Base-by-base conservation (phyloP, 2,888 invertebrate genomes). In the Lymantria dispar region DNA sequence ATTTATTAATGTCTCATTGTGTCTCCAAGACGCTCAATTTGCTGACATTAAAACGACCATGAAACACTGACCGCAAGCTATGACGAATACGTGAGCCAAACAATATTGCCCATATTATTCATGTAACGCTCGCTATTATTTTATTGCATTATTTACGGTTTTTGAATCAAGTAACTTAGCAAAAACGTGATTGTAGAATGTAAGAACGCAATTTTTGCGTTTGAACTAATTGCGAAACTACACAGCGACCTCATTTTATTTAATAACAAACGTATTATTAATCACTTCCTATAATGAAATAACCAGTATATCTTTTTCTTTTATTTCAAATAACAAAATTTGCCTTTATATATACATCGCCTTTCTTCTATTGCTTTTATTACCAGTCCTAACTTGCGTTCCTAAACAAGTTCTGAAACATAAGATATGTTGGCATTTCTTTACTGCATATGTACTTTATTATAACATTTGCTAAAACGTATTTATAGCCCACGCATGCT, bases 31-130 rank as follows among this genome's bases (percentile, higher is more conserved):
- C 54, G 46, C 66, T 68, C 49, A 72, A 71, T 77, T 78, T 70
- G 64, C 64, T 80, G 76, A 80, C 80, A 82, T 83, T 80, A 81
- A 77, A 78, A 72, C 58, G 72, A 68, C 76, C 78, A 65, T 83
- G 80, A 76, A 75, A 80, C 72, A 78, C 68, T 77, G 72, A 75
- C 74, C 71, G 67, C 60, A 51, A 51, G 59, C 49, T 50, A 55
- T 57, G 54, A 59, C 58, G 58, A 58, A 60, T 52, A 51, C 54
- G 52, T 54, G 45, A 56, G 39, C 39, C 47, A 41, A 58, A 41
- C 46, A 43, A 44, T 22, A 22, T 22, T 55, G 53, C 50, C 68
- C 10, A 61, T 54, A 68, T 62, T 51, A 54, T 41, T 64, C 62
- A 38, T 11, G 60, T 56, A 63, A 67, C 60, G 58, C 48, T 47